These are phyloP conservation scores for Geophilus truncorum DNA, from an alignment of 2,888 invertebrate genomes.

Conservation along the genomic window DNA sequence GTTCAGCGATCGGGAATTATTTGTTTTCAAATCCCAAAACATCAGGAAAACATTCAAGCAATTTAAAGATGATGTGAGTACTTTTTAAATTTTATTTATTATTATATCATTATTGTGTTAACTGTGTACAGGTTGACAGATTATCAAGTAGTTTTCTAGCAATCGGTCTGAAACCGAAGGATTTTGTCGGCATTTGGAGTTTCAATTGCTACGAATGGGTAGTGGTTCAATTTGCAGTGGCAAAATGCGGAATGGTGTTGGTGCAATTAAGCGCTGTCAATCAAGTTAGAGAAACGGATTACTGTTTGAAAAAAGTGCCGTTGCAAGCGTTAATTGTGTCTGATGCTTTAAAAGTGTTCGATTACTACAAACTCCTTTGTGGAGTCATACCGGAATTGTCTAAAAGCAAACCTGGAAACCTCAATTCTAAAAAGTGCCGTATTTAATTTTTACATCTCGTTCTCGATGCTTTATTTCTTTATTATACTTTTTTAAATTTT, in stretches of 20 bases:
- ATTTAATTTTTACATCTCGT: background rate
- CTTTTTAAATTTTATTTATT: background rate
- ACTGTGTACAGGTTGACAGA: background rate
- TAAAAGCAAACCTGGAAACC: background rate
- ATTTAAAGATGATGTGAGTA: slow-evolving; percentile 40
- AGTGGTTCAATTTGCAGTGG: background rate
- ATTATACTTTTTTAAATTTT: too few species aligned
- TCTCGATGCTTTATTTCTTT: background rate
- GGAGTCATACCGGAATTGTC: background rate
- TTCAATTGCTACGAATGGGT: slow-evolving; percentile 16
- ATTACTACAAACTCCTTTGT: slow-evolving; percentile 51
- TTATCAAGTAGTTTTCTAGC: background rate
- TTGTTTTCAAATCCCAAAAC: slow-evolving; percentile 57
- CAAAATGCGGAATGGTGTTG: background rate
- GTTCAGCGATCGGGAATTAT: slow-evolving; percentile 56
- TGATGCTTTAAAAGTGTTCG: slow-evolving; percentile 58
- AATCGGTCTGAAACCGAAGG: background rate
- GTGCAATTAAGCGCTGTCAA: slow-evolving; percentile 74
- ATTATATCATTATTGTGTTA: background rate
- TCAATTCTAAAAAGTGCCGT: background rate
- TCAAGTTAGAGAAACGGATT: slow-evolving; percentile 63
- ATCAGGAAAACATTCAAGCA: slow-evolving; percentile 55
- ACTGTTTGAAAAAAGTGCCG: slow-evolving; percentile 65
- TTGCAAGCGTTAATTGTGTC: slow-evolving; percentile 63
- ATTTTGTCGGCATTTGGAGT: background rate